Conservation (phyloP, 2,797 vertebrate genomes). For the Spea hammondii region DNA sequence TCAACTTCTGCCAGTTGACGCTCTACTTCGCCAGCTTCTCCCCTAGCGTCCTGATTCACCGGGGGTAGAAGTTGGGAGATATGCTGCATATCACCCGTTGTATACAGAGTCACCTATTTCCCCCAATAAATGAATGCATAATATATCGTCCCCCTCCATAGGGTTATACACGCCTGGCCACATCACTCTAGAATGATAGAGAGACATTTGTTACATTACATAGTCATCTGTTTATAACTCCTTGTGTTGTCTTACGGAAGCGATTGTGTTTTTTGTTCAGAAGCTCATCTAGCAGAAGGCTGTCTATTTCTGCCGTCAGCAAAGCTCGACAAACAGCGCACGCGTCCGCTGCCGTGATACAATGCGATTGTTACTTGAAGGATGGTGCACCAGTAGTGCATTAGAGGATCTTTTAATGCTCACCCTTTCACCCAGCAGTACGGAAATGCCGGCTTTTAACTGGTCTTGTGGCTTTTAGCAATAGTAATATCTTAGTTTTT, state of each 20-base stretch:
- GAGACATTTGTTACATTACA: background rate
- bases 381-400: conserved; percentile 43
- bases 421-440: conserved; percentile 46
- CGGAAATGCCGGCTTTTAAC: conserved; percentile 48
- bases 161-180: background rate
- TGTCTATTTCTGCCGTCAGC: background rate
- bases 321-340: conserved; percentile 3
- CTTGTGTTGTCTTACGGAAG: conserved; percentile 4
- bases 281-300: conserved; percentile 7
- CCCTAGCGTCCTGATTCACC: no score
- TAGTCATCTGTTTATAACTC: conserved; percentile 12
- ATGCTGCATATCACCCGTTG: no score
- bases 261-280: background rate
- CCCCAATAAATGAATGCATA: no score
- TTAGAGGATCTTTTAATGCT: conserved; percentile 50
- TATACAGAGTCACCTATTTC: no score
- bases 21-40: no score
- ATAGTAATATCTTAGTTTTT: conserved; percentile 44
- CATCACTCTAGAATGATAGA: background rate
- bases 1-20: no score
- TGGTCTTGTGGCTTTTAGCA: conserved; percentile 49
- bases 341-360: conserved; percentile 2
- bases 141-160: no score
- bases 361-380: conserved; percentile 40
- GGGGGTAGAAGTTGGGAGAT: no score